A percentile compares a stretch with the other conserved stretches of the same genome.
These are phyloP conservation scores for Euborellia annulipes DNA, from an alignment of 1,140 invertebrate species.

Conservation along the genomic window DNA sequence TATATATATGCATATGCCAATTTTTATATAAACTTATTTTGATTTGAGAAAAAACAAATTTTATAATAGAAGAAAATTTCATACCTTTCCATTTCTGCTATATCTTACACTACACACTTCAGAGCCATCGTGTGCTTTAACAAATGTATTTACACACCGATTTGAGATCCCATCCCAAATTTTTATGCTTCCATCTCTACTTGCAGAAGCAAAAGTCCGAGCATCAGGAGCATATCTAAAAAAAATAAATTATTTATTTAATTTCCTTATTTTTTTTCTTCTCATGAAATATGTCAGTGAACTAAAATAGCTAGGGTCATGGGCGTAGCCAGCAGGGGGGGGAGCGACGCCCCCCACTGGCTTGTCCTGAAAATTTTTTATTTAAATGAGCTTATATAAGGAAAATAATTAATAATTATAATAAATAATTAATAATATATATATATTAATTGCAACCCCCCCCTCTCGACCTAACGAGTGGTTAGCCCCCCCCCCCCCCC, in stretches of 20 bases:
- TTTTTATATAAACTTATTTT: too few species aligned
- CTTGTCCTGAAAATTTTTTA: too few species aligned
- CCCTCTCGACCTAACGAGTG: too few species aligned
- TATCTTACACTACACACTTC: slow-evolving; percentile 91
- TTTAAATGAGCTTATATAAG: too few species aligned
- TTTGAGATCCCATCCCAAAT: slow-evolving; percentile 93
- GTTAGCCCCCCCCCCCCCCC: too few species aligned
- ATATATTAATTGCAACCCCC: too few species aligned
- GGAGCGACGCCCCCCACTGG: too few species aligned
- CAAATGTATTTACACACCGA: slow-evolving; percentile 86
- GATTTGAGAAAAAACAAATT: neutral
- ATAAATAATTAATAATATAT: too few species aligned
- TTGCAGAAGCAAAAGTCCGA: slow-evolving; percentile 76
- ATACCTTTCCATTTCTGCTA: slow-evolving; percentile 90
- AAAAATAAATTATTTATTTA: slow-evolving; percentile 1
- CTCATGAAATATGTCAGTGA: too few species aligned
- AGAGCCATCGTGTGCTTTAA: slow-evolving; percentile 81
- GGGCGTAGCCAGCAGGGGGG: too few species aligned
- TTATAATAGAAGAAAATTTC: slow-evolving; percentile 10
- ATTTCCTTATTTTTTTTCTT: slow-evolving; percentile 1
- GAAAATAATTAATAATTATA: too few species aligned
- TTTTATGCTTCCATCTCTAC: slow-evolving; percentile 88
- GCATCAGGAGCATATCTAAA: slow-evolving; percentile 57
- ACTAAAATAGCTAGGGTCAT: too few species aligned
- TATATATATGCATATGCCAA: slow-evolving; percentile 2